Base-by-base conservation (phyloP, 2,888 invertebrate genomes). In the Drosophila barbarae region DNA sequence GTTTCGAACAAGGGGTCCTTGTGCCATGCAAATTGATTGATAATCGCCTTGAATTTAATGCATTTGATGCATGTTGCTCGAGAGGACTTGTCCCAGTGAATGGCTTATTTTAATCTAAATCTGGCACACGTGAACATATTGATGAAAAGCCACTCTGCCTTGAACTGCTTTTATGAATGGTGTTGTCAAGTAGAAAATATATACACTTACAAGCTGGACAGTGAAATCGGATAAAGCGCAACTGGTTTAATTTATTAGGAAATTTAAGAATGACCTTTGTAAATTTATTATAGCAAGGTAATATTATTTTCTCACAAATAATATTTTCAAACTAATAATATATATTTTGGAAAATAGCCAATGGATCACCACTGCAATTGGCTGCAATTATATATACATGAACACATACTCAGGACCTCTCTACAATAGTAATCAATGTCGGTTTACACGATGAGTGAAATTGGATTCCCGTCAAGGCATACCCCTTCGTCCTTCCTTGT, bases 21-120 rank as follows among this genome's bases (percentile, higher is more conserved):
- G 59, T 61, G 65, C 56, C 60, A 50, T 61, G 67, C 67, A 70
- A 74, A 74, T 81, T 78, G 76, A 84, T 76, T 84, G 72, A 73
- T 73, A 77, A 74, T 60, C 72, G 60, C 53, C 61, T 46, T 53
- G 47, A 66, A 51, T 50, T 28, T 34, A 38, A 9, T 38, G 47
- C 32, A 36, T 28, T 34, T 32, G 28, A 30, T 63, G 44, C 46
- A 63, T 55, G 50, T 36, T 44, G 34, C 18, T 41, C 35, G 15
- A 35, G 38, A 47, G 41, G 42, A 28, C 32, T 32, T 38, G 10
- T 32, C 18, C 39, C 26, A 38, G 42, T 59, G 59, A 49, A 50
- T 64, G 59, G 55, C 42, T 54, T 53, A 28, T 46, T 44, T 42
- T 28, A 56, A 69, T 67, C 64, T 49, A 66, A 71, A 68, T 69